Base-by-base conservation (phyloP, 2,113 vertebrate species). In the Acanthisitta chloris region DNA sequence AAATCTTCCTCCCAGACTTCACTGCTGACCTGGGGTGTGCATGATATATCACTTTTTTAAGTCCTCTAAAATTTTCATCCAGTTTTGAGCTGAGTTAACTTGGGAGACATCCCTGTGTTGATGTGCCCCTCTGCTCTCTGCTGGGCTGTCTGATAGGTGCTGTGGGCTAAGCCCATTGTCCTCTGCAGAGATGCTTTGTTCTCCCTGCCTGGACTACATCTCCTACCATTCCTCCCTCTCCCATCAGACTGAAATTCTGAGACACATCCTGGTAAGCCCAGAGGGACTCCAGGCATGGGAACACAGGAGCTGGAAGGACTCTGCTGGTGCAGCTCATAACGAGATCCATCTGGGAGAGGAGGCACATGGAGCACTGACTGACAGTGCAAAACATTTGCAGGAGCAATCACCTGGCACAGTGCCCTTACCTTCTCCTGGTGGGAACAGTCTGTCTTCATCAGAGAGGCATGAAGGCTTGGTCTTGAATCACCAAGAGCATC, bases 101-200 rank as follows among this genome's bases (percentile, higher is more conserved):
- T 80, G 31, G 15, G 12, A 64, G 19, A 17, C 31, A 45, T 11
- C 14, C 10, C 58, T 42, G 6, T 49, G 15, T 24, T 46, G 38
- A 0, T 4, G 9, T 40, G 25, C 1, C 23, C 4, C 55, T 54
- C 72, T 65, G 46, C 28, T 48, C 4, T 49, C 67, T 78, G 25
- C 23, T 42, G 38, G 71, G 14, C 15, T 42, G 49, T 25, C 25
- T 66, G 61, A 11, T 24, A 25, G 66, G 36, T 46, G 46, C 55
- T 25, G 29, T 58, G 55, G 29, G n/a, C n/a, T 45, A 57, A 88
- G 25, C 20, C 12, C 21, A 3, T 19, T 0, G 0, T 36, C 58
- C 21, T 45, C 46, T 16, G 9, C 79, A 67, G 76, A n/a, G 52
- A n/a, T 45, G 38, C 15, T 40, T 88, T 2, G 0, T 64, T 64